Evolutionary conservation across 37 sponge, comb jelly and placozoan species (phyloP), one percentile per base, ranked within the genome.

Genomic region (Mnemiopsis leidyi): DNA sequence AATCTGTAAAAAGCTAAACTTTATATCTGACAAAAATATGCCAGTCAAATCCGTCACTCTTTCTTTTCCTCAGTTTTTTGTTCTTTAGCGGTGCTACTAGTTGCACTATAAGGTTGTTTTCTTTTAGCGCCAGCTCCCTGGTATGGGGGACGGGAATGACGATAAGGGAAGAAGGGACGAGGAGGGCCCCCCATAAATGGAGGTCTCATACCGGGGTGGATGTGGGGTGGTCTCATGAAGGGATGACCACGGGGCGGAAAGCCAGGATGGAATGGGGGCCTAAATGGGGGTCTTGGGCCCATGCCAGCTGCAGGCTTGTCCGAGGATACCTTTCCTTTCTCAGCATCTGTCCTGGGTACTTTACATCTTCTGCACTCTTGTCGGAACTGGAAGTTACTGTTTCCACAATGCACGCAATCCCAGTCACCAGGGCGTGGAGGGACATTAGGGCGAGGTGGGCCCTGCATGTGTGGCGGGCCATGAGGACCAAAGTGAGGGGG

Each of bases 301-400:
- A 71, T 71, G 61, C 61, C 61, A 48, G 61, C 61, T 23, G 73
- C 29, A 71, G 73, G 73, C 73, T 28, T 71, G 3, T 29, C 73
- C 3, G 73, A 28, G 5, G 29, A 23, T 25, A 29, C 73, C 5
- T 28, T 28, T 29, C 73, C 73, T 29, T 71, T 71, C 26, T 85
- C 90, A 85, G 48, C 33, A 3, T n/a, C 61, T 13, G 48, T 3
- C 26, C 90, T 35, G 26, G 90, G 16, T 39, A 23, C 30, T 26
- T 40, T 38, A 37, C 90, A 85, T 26, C 90, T 85, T 61, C 90
- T 38, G 30, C 90, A 85, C 61, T 85, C 90, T 28, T 38, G 40
- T 37, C 90, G 2, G 29, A 85, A 85, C 30, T 85, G 90, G 90
- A 85, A 85, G 90, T 85, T 85, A 37, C 61, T 85, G 61, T 85